Evolutionary conservation across 2,888 invertebrate genomes (phyloP).

Genomic region (Andrena praecox): DNA sequence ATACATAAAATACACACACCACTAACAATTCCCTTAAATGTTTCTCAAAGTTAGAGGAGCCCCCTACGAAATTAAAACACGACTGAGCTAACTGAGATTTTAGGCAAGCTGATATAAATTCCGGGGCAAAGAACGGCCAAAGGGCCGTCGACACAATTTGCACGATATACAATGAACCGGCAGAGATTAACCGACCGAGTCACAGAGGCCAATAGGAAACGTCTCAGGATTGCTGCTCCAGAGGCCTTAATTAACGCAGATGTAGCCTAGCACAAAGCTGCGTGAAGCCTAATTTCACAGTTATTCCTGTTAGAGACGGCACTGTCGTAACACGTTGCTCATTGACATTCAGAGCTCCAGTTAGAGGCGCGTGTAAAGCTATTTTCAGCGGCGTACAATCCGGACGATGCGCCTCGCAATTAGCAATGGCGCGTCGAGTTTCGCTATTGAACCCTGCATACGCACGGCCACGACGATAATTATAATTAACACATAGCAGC

Average conservation of each 20-base stretch:
- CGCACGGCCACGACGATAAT: constrained; percentile 58
- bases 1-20: too few species aligned
- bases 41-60: too few species aligned
- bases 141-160: too few species aligned
- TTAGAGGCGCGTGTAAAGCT: constrained; percentile 48
- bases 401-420: constrained; percentile 60
- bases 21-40: too few species aligned
- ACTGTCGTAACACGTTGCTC: constrained; percentile 15
- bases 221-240: neutral
- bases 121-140: too few species aligned
- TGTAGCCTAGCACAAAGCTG: neutral
- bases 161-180: neutral
- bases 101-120: too few species aligned
- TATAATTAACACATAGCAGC: constrained; percentile 63
- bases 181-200: constrained; percentile 14
- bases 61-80: too few species aligned
- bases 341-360: constrained; percentile 41
- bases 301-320: constrained; percentile 17
- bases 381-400: constrained; percentile 52
- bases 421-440: constrained; percentile 60
- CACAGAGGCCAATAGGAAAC: neutral
- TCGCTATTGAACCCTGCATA: constrained; percentile 48
- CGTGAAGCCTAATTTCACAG: constrained; percentile 18
- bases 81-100: too few species aligned
- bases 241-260: constrained; percentile 14